phyloP scores from a whole-genome alignment of 2,888 invertebrate genomes.

The Philereme transversata region DNA sequence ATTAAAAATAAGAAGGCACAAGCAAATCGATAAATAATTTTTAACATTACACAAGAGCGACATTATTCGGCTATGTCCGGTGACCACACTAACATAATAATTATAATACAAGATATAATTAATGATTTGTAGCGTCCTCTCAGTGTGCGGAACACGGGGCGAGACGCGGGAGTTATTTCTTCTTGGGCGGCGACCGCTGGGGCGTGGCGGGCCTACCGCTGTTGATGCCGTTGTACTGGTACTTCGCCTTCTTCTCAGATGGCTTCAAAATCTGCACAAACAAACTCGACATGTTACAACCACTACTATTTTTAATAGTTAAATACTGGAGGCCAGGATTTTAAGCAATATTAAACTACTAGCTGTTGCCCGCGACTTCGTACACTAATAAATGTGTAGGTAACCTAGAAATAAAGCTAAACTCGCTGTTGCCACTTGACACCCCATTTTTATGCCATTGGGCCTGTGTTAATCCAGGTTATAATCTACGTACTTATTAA shows the following conservation, averaged over 20 bases:
- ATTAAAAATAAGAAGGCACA: slow-evolving; percentile 81
- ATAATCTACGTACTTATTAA: too few species aligned
- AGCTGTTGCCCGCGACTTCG: too few species aligned
- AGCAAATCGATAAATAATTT: slow-evolving; percentile 79
- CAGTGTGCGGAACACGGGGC: slow-evolving; percentile 82
- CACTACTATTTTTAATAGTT: too few species aligned
- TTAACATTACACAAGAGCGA: slow-evolving; percentile 62
- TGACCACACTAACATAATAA: slow-evolving; percentile 74
- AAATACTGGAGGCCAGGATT: too few species aligned
- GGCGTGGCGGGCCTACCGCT: slow-evolving; percentile 94
- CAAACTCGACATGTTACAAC: not conserved
- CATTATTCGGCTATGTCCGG: slow-evolving; percentile 74
- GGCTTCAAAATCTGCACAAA: slow-evolving; percentile 96
- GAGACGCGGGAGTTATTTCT: slow-evolving; percentile 86
- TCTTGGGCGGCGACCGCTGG: slow-evolving; percentile 89
- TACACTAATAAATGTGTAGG: too few species aligned
- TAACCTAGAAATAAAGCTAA: too few species aligned
- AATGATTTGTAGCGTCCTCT: slow-evolving; percentile 81
- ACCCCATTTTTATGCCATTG: too few species aligned
- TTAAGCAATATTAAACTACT: too few species aligned
- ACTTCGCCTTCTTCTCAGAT: slow-evolving; percentile 99
- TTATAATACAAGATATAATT: slow-evolving; percentile 80
- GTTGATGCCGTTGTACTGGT: slow-evolving; percentile 96
- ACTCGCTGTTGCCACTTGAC: too few species aligned
- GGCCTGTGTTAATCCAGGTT: too few species aligned